phyloP scores from a whole-genome alignment of 2,888 invertebrate genomes.

The Notodonta ziczac region DNA sequence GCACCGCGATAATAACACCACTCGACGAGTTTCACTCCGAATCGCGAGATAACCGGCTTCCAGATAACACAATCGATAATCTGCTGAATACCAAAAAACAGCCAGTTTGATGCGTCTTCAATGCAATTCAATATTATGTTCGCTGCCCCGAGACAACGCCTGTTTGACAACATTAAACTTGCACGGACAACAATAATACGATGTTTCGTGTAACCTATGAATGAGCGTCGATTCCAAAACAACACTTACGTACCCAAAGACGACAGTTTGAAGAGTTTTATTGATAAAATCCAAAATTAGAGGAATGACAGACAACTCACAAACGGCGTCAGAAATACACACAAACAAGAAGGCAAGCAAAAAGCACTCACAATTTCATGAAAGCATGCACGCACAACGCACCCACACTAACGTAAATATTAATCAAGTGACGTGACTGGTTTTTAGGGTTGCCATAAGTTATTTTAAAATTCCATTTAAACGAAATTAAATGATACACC shows the following conservation, averaged over 20 bases:
- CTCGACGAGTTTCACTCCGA: constrained; percentile 49
- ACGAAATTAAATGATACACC: not conserved
- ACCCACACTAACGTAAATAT: constrained; percentile 63
- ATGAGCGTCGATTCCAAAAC: constrained; percentile 37
- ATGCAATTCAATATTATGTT: constrained; percentile 40
- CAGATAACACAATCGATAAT: constrained; percentile 62
- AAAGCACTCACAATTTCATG: constrained; percentile 64
- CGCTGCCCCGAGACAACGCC: constrained; percentile 71
- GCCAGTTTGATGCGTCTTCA: constrained; percentile 33
- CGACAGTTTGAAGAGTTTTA: constrained; percentile 79
- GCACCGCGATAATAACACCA: constrained; percentile 67
- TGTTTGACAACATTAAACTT: constrained; percentile 60
- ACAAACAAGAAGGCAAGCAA: constrained; percentile 75
- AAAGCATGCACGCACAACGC: constrained; percentile 63
- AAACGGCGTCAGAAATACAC: constrained; percentile 80
- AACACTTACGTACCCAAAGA: constrained; percentile 71
- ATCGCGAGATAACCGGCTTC: constrained; percentile 63
- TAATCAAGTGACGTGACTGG: constrained; percentile 60
- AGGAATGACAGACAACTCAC: constrained; percentile 72
- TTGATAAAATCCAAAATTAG: constrained; percentile 80
- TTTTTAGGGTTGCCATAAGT: constrained; percentile 51
- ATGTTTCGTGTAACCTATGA: constrained; percentile 41
- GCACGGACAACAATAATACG: constrained; percentile 39
- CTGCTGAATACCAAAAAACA: constrained; percentile 41
- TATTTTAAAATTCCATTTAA: constrained; percentile 7